phyloP scores from a whole-genome alignment of 2,113 vertebrate genomes.

The Crotalus viridis region DNA sequence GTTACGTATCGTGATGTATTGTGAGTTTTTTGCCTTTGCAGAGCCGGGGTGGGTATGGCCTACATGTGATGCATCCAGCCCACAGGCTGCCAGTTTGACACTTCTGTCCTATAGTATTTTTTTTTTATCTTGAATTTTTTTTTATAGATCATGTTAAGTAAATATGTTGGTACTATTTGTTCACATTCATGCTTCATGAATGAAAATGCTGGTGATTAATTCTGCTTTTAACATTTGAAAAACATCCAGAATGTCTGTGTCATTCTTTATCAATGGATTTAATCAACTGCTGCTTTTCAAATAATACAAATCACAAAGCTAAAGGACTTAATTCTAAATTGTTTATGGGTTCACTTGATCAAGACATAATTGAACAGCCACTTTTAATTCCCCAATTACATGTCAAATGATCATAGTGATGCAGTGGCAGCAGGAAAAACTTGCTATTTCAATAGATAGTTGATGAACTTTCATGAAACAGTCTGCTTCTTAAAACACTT shows the following conservation, averaged over 20 bases:
- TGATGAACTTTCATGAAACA: neutral
- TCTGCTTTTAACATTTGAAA: slow-evolving; percentile 23
- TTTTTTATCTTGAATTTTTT: neutral
- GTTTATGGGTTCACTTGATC: slow-evolving; percentile 9
- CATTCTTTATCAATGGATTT: slow-evolving; percentile 49
- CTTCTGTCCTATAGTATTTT: neutral
- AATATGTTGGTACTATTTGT: neutral
- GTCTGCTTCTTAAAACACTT: neutral
- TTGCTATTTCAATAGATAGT: neutral
- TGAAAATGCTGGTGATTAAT: slow-evolving; percentile 48
- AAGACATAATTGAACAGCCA: neutral
- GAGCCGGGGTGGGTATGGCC: too few relatives aligned
- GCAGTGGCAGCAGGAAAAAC: neutral
- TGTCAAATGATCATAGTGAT: neutral
- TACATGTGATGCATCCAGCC: too few relatives aligned
- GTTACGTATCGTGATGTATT: too few relatives aligned
- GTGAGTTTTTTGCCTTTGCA: too few relatives aligned
- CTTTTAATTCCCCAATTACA: neutral
- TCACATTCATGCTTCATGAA: neutral
- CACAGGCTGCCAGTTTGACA: too few relatives aligned
- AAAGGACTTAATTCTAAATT: slow-evolving; percentile 53
- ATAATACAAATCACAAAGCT: slow-evolving; percentile 56
- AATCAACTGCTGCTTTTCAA: slow-evolving; percentile 51
- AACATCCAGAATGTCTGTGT: neutral
- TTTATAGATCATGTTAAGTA: neutral